Conservation (phyloP, 2,888 invertebrate species). For the Diaprepes abbreviatus region DNA sequence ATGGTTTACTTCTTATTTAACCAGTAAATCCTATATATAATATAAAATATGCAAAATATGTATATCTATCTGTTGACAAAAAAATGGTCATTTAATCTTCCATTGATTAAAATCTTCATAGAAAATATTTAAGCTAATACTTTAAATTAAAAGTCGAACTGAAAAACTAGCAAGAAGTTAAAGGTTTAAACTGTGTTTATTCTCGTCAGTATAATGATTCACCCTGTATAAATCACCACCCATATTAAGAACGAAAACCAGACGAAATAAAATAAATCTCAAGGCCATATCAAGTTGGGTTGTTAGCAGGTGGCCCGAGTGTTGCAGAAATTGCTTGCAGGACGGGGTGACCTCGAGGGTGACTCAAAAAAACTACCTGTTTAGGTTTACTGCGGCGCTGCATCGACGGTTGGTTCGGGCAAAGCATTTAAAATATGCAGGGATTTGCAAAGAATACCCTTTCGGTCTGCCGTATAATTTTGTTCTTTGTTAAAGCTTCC, state of each 20-base stretch:
- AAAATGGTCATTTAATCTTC: too few species aligned
- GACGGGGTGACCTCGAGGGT: conserved; percentile 51
- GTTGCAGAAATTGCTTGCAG: conserved; percentile 45
- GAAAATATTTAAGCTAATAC: too few species aligned
- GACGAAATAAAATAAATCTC: conserved; percentile 36
- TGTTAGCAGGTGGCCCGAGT: conserved; percentile 42
- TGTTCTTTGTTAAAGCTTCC: conserved; percentile 18
- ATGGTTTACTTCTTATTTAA: too few species aligned
- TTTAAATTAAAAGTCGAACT: too few species aligned
- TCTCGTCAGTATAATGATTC: too few species aligned
- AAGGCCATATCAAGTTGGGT: conserved; percentile 35
- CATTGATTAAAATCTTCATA: too few species aligned
- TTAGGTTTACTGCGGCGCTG: conserved; percentile 20
- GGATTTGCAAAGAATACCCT: conserved; percentile 37
- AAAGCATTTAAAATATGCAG: conserved; percentile 36
- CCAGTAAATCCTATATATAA: too few species aligned
- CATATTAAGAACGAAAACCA: conserved; percentile 30
- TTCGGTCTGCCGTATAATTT: conserved; percentile 15
- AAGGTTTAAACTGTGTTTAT: too few species aligned
- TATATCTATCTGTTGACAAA: too few species aligned
- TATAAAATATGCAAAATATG: too few species aligned
- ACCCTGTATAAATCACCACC: conserved; percentile 43
- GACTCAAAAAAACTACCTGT: conserved; percentile 50
- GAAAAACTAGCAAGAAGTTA: too few species aligned
- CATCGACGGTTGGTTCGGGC: conserved; percentile 4